Base-by-base conservation (phyloP, 2,797 vertebrate genomes). In the Girardinus metallicus region DNA sequence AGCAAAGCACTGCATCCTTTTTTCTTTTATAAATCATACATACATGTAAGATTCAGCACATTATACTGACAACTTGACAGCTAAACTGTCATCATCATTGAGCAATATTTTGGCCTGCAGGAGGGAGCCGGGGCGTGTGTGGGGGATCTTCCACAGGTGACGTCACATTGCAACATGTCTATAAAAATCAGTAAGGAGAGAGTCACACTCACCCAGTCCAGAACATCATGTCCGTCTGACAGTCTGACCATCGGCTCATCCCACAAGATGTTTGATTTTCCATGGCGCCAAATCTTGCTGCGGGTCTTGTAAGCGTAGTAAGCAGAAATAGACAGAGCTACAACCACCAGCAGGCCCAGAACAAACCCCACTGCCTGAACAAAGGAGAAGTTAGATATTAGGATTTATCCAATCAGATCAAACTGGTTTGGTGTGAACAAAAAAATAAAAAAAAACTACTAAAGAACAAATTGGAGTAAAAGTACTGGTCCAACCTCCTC, bases 261-360 rank as follows among this genome's bases (percentile, higher is more conserved):
- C 97, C 97, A 98, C 75, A 93, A 92, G 82, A 97, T 96, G 89
- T 97, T 97, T 1, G 70, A 81, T 75, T 97, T 96, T 0, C 97
- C 96, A 0, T 96, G 96, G 10, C 82, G 93, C 97, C 96, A 97
- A 79, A 98, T 97, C 91, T 97, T 97, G 85, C 95, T 96, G 64
- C 97, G 96, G 0, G 97, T 98, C 88, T 96, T 96, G 80, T 97
- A 96, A 47, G 97, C 96, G 0, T 94, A 97, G 93, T 96, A 96
- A 39, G 96, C 96, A 74, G 96, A 93, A 73, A 97, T 74, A 49
- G 95, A 94, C 49, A 97, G 94, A 1, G 93, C 93, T 68, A 97
- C 31, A 62, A 96, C 95, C 31, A 96, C 94, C 83, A 97, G 89
- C 88, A 98, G 94, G 5, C 97, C 97, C 1, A 97, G 95, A 46